Percentiles rank a stretch among this genome's conserved stretches.
phyloP scores from a whole-genome alignment of 2,113 vertebrate species.

The Aphyosemion australe region DNA sequence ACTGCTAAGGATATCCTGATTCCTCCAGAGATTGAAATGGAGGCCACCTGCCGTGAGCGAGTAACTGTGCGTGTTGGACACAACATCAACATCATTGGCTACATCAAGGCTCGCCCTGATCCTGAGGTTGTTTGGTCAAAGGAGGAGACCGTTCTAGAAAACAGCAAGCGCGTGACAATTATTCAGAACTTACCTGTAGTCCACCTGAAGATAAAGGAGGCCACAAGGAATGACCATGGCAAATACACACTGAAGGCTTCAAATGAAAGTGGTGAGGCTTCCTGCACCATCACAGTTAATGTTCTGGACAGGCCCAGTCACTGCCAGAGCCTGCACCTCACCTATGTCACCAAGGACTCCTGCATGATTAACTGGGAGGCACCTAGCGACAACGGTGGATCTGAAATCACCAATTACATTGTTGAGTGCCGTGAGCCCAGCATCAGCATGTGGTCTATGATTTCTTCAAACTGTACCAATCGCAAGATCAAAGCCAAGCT shows the following conservation, averaged over 20 bases:
- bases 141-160: conserved; percentile 84
- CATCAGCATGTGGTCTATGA: conserved; percentile 92
- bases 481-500: conserved; percentile 92
- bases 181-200: conserved; percentile 87
- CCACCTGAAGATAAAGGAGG: conserved; percentile 89
- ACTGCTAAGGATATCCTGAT: conserved; percentile 94
- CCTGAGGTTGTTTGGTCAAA: conserved; percentile 93
- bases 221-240: conserved; percentile 91
- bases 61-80: conserved; percentile 95
- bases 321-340: conserved; percentile 90
- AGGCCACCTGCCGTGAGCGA: conserved; percentile 87
- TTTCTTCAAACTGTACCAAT: conserved; percentile 91
- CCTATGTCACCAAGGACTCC: conserved; percentile 89
- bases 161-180: conserved; percentile 85
- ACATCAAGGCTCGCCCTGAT: conserved; percentile 93
- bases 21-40: conserved; percentile 95
- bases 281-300: conserved; percentile 89
- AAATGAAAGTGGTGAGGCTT: conserved; percentile 93
- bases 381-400: conserved; percentile 94
- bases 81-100: conserved; percentile 90
- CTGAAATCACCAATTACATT: conserved; percentile 98
- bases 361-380: conserved; percentile 95
- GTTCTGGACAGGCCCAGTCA: conserved; percentile 95
- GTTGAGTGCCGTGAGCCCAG: conserved; percentile 95
- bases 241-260: conserved; percentile 91